Conservation (phyloP, 92 coral and sea anemone genomes). For the Porites divaricata region DNA sequence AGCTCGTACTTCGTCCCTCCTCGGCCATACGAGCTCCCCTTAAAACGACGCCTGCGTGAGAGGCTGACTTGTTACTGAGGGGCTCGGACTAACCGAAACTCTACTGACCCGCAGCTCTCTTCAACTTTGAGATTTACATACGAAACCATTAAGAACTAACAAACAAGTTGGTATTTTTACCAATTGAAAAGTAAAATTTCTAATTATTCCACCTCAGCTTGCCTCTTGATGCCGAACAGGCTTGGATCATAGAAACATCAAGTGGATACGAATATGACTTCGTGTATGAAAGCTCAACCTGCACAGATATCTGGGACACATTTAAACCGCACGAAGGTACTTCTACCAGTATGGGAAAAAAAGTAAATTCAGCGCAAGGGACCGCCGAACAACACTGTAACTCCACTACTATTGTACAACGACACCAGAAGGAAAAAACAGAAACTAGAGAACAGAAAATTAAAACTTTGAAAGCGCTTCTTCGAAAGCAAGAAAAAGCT, state of each 20-base stretch:
- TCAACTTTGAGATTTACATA: too few relatives aligned
- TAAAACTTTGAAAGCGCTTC: slow-evolving; percentile 3
- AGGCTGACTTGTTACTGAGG: too few relatives aligned
- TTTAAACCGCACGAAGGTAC: background rate
- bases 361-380: background rate
- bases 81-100: too few relatives aligned
- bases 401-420: background rate
- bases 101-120: too few relatives aligned
- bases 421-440: background rate
- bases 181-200: background rate
- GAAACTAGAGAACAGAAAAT: slow-evolving; percentile 22
- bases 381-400: background rate
- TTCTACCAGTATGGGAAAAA: background rate
- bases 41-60: too few relatives aligned
- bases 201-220: background rate
- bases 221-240: slow-evolving; percentile 1
- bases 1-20: too few relatives aligned
- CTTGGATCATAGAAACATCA: slow-evolving; percentile 36
- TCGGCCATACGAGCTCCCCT: too few relatives aligned
- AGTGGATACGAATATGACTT: slow-evolving; percentile 24
- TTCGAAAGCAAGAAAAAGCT: slow-evolving; percentile 32
- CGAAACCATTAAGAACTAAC: too few relatives aligned
- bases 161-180: too few relatives aligned
- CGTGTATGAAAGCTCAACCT: background rate
- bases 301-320: background rate